Base-by-base conservation (phyloP, 1,140 invertebrate species). In the Heliconius congener region DNA sequence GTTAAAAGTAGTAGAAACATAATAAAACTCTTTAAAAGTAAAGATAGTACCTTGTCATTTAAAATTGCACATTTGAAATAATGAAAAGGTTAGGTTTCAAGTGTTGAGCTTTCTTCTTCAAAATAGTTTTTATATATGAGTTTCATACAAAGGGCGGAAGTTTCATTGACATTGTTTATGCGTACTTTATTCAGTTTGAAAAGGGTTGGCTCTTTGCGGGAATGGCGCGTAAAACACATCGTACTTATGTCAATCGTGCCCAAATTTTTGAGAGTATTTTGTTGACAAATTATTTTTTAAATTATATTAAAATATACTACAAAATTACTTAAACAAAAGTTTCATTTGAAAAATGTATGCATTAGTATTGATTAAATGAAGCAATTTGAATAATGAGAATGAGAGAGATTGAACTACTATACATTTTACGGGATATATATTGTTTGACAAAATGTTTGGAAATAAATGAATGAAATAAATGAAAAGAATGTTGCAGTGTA, bases 401-500 rank as follows among this genome's bases (percentile, higher is more conserved):
- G 27, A 30, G 23, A 27, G 60, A 30, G 60, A 16, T n/a, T 27
- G 60, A 66, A 66, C 3, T 11, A 66, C n/a, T 30, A 30, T 66
- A 66, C 11, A 30, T 66, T 5, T 30, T 30, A 66, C 11, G 30
- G 60, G 23, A 66, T 27, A 30, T 60, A 27, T n/a, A 11, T 60
- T 23, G 13, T 11, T 27, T 30, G n/a, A 66, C 27, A 23, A 66
- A 27, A 30, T 23, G 27, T 27, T 66, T 66, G 13, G 27, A 66
- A 66, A 30, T 66, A 66, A 30, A 66, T 30, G 23, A 66, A 8
- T 27, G 60, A 81, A 78, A 75, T 74, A 73, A 84, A 79, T 71
- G 71, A 79, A 83, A 86, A 86, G 75, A 86, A 84, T 85, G 78
- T 85, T 80, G 30, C 18, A 50, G 73, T 82, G 74, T 78, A 78